These are phyloP conservation scores for Chydorus sphaericus DNA, from an alignment of 2,888 invertebrate species.

Conservation along the genomic window DNA sequence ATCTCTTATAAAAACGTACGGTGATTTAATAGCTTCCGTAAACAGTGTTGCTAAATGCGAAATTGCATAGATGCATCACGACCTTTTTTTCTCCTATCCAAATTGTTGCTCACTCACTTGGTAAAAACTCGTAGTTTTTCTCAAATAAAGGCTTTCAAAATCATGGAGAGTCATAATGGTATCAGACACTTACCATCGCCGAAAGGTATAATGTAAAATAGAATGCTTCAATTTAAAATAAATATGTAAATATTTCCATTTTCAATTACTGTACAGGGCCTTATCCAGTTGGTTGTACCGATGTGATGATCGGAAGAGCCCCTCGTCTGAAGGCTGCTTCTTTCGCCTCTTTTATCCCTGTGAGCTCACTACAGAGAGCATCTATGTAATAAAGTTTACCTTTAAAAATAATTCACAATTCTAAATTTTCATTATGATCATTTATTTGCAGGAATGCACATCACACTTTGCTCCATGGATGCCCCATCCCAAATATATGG, in stretches of 20 bases:
- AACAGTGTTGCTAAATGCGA: no score
- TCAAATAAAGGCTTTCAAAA: no score
- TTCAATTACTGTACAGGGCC: slow-evolving; percentile 27
- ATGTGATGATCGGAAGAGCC: slow-evolving; percentile 34
- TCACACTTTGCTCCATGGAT: slow-evolving; percentile 40
- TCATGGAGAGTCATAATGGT: slow-evolving; percentile 23
- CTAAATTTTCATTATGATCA: slow-evolving; percentile 10
- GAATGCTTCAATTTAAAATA: neutral
- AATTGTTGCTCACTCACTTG: no score
- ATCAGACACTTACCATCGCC: neutral
- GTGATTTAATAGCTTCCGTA: no score
- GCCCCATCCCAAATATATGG: slow-evolving; percentile 37
- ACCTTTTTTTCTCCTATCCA: no score
- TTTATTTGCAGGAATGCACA: slow-evolving; percentile 29
- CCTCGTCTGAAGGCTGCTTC: slow-evolving; percentile 35
- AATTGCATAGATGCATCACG: no score
- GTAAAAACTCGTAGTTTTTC: no score
- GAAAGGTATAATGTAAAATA: neutral
- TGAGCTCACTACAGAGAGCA: slow-evolving; percentile 30
- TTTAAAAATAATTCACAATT: neutral
- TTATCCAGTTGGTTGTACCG: slow-evolving; percentile 40
- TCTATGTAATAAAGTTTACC: slow-evolving; percentile 22
- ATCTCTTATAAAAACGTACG: no score
- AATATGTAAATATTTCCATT: neutral
- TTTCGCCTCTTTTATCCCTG: slow-evolving; percentile 44